Conservation (phyloP, 1,140 invertebrate species). For the Arion vulgaris region DNA sequence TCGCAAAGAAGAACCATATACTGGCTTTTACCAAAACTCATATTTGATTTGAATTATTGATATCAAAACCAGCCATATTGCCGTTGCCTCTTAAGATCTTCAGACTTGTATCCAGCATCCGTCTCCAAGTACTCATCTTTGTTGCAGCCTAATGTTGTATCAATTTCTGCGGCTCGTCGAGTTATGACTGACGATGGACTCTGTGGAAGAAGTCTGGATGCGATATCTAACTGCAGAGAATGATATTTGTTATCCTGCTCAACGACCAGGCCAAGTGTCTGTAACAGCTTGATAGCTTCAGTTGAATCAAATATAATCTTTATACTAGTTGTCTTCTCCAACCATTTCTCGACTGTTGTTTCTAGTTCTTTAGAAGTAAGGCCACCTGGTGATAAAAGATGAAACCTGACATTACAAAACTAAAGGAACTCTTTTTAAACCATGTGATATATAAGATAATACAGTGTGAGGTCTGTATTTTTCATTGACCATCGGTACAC, state of each 20-base stretch:
- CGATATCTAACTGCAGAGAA: slow-evolving; percentile 59
- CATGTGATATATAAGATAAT: too few species aligned
- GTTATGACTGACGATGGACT: slow-evolving; percentile 55
- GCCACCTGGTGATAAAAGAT: slow-evolving; percentile 54
- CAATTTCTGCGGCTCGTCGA: slow-evolving; percentile 48
- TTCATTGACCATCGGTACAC: too few species aligned
- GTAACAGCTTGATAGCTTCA: slow-evolving; percentile 61
- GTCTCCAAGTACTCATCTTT: slow-evolving; percentile 63
- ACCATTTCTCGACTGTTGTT: slow-evolving; percentile 60
- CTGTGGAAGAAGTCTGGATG: slow-evolving; percentile 62
- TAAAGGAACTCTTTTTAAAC: too few species aligned
- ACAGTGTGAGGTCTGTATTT: too few species aligned
- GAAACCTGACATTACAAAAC: too few species aligned
- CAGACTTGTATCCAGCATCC: slow-evolving; percentile 63
- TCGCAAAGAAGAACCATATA: too few species aligned
- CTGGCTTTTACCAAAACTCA: too few species aligned
- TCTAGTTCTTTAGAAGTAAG: slow-evolving; percentile 56
- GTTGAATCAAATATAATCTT: slow-evolving; percentile 59
- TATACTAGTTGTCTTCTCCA: slow-evolving; percentile 54
- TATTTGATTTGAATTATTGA: too few species aligned
- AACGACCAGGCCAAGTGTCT: slow-evolving; percentile 60
- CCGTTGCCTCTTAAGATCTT: slow-evolving; percentile 54
- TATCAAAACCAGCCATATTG: slow-evolving; percentile 65
- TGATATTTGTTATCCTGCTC: slow-evolving; percentile 54
- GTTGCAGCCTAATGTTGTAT: slow-evolving; percentile 65